Evolutionary conservation across 2,888 invertebrate species (phyloP), one percentile per base, ranked within the genome.

Genomic region (Cantharis rufa): DNA sequence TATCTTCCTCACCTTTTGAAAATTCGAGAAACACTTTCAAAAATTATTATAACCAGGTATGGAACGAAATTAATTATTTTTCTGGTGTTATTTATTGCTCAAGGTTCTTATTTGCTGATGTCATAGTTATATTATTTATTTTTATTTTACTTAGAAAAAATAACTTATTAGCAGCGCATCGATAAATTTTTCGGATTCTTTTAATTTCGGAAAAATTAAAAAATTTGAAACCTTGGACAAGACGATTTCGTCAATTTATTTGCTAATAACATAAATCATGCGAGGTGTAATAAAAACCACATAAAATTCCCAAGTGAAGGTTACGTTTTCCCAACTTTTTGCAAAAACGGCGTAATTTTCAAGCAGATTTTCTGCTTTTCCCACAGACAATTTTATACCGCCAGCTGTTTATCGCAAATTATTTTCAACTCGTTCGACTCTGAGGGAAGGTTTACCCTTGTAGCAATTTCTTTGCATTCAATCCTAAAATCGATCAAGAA

Each of bases 31-130:
- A 72, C n/a, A 61, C 70, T 10, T 61, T 68, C n/a, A 28, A 28
- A 18, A 80, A 80, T 66, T 77, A 79, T 72, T 77, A 70, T 32
- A 66, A 32, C 32, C 77, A 80, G 80, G 80, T 80, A 72, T 32
- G 75, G 28, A 69, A 70, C 72, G 16, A 10, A 62, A 62, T 27
- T 61, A 73, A 61, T 72, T 21, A 71, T 71, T 18, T 62, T 76
- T 16, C 61, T 16, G n/a, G 64, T 32, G 68, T 32, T 73, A 75
- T 73, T 78, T 75, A 72, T 75, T 72, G 69, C 64, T 78, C 78
- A 78, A 78, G 78, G 78, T 73, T 72, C 32, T n/a, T 10, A 15
- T 68, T 70, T 63, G 10, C n/a, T 66, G 64, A 66, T 66, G 64
- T 66, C 64, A 66, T 66, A 66, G 18, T 66, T 64, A 64, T 64